phyloP scores from a whole-genome alignment of 2,113 vertebrate genomes.

The Phycodurus eques region DNA sequence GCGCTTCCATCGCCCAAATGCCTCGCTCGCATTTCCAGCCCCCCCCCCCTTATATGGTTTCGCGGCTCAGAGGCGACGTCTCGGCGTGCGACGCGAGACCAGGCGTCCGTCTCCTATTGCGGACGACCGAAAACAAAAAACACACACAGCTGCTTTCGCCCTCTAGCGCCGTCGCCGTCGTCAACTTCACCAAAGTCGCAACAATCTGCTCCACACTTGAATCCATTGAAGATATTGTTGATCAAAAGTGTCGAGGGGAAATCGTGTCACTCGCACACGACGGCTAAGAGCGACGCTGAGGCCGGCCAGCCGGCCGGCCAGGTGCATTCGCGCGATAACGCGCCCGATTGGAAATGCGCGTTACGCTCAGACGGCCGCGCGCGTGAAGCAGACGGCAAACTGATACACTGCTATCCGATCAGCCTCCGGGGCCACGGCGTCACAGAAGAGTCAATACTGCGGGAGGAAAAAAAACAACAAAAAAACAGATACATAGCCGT shows the following conservation, averaged over 20 bases:
- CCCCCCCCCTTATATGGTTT: constrained; percentile 6
- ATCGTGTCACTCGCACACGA: constrained; percentile 25
- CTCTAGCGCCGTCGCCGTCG: not conserved
- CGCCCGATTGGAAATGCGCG: constrained; percentile 34
- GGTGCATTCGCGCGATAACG: constrained; percentile 53
- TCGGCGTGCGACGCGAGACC: constrained; percentile 25
- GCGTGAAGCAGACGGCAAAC: constrained; percentile 32
- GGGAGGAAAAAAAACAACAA: not conserved
- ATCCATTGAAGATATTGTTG: constrained; percentile 21
- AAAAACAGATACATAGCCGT: not conserved
- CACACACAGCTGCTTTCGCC: constrained; percentile 12
- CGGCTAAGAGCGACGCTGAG: not conserved
- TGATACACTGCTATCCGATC: constrained; percentile 52
- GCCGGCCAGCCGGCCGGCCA: constrained; percentile 20
- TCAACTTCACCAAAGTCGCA: not conserved
- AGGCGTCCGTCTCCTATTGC: constrained; percentile 21
- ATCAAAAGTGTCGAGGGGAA: constrained; percentile 13
- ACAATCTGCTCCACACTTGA: constrained; percentile 7
- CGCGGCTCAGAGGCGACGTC: constrained; percentile 24
- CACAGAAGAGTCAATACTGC: constrained; percentile 19
- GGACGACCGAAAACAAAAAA: not conserved
- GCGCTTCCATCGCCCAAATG: constrained; percentile 29
- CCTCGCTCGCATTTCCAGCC: constrained; percentile 26
- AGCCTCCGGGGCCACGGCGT: constrained; percentile 33
- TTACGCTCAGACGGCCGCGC: constrained; percentile 32